A percentile compares a stretch with the other conserved stretches of the same genome.
Conservation (phyloP, 2,888 invertebrate species). For the Diarsia brunnea region DNA sequence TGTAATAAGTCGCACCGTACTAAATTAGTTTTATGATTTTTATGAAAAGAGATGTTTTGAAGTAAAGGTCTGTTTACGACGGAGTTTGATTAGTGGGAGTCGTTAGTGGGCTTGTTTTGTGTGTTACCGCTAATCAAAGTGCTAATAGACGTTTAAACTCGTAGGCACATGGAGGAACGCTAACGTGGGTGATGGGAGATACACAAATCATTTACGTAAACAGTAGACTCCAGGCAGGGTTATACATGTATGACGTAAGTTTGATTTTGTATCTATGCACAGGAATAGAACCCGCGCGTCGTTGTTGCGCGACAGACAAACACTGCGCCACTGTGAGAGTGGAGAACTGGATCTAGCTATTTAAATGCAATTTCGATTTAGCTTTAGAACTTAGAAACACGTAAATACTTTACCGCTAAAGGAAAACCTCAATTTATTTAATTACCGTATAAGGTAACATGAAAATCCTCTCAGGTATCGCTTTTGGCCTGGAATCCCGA, state of each 20-base stretch:
- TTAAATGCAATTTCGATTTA: conserved; percentile 28
- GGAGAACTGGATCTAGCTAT: not conserved
- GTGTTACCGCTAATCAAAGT: conserved; percentile 35
- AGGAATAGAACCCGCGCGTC: conserved; percentile 42
- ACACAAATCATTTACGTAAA: conserved; percentile 42
- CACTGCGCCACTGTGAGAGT: not conserved
- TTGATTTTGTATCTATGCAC: conserved; percentile 42
- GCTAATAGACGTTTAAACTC: conserved; percentile 43
- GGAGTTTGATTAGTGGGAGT: conserved; percentile 30
- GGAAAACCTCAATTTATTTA: conserved; percentile 44
- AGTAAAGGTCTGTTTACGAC: conserved; percentile 41
- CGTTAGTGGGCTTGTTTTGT: conserved; percentile 28
- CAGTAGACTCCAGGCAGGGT: conserved; percentile 29
- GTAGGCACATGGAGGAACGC: conserved; percentile 31
- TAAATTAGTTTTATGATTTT: conserved; percentile 63
- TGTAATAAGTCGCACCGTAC: conserved; percentile 64
- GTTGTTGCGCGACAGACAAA: conserved; percentile 21
- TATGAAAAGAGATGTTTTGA: conserved; percentile 56
- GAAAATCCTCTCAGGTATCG: conserved; percentile 19
- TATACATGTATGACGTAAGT: conserved; percentile 36
- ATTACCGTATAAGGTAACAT: conserved; percentile 38
- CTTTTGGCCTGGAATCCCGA: conserved; percentile 45
- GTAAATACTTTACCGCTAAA: conserved; percentile 42
- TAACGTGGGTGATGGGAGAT: conserved; percentile 28
- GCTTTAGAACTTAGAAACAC: conserved; percentile 26